A percentile compares a stretch with the other conserved stretches of the same genome.
Conservation (phyloP, 1,140 invertebrate species). For the Drosophila suzukii region DNA sequence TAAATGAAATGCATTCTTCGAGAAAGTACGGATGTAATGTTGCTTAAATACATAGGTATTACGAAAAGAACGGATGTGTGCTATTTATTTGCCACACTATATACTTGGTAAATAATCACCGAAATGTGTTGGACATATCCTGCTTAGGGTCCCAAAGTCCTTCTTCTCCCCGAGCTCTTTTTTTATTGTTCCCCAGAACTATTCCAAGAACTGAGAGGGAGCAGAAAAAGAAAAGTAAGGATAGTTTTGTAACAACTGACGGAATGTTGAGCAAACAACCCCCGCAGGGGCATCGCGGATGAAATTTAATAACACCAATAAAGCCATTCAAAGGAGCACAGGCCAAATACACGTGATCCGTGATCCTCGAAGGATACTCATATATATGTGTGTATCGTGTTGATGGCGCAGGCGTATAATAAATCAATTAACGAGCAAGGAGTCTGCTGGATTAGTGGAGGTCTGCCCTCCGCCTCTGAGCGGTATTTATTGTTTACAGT, state of each 20-base stretch:
- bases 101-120: conserved; percentile 4
- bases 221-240: conserved; percentile 14
- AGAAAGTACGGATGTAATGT: background rate
- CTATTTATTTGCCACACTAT: conserved; percentile 6
- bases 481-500: conserved; percentile 80
- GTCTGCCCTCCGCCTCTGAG: conserved; percentile 17
- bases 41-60: background rate
- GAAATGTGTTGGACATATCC: conserved; percentile 39
- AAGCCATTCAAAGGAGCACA: conserved; percentile 58
- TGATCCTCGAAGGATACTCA: conserved; percentile 11
- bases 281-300: conserved; percentile 33
- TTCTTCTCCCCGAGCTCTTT: background rate
- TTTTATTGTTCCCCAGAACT: conserved; percentile 28
- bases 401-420: conserved; percentile 76
- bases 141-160: conserved; percentile 12
- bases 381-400: conserved; percentile 7
- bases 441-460: conserved; percentile 53
- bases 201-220: conserved; percentile 19
- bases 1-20: no score
- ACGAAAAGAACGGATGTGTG: background rate
- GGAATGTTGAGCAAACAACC: conserved; percentile 53
- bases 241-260: conserved; percentile 53
- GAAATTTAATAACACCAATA: conserved; percentile 80
- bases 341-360: conserved; percentile 8
- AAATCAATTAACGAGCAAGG: conserved; percentile 67